Conservation (phyloP, 2,113 vertebrate genomes). For the Phoenicopterus ruber region DNA sequence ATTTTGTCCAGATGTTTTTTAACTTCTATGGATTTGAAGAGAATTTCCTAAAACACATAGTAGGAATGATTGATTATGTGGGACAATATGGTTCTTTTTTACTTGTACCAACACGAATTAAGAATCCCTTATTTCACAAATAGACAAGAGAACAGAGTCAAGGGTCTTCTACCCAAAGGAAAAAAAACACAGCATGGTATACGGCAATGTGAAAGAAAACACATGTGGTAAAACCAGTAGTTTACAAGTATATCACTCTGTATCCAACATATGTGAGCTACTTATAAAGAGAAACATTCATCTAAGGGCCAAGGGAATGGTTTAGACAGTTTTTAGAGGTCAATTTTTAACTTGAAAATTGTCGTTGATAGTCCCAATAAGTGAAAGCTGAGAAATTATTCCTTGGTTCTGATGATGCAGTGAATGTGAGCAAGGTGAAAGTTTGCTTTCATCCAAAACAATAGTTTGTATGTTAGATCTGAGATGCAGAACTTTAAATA, state of each 20-base stretch:
- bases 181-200: not conserved
- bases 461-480: not conserved
- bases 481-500: not conserved
- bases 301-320: not conserved
- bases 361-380: not conserved
- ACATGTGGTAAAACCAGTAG: not conserved
- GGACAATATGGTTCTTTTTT: not conserved
- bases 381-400: not conserved
- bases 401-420: not conserved
- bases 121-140: not conserved
- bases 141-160: not conserved
- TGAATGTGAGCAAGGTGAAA: not conserved
- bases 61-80: not conserved
- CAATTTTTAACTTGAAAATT: not conserved
- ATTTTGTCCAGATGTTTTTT: not conserved
- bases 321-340: not conserved
- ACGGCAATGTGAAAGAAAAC: not conserved
- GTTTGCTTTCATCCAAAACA: not conserved
- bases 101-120: not conserved
- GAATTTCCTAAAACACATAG: not conserved
- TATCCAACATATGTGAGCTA: not conserved
- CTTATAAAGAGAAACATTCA: not conserved
- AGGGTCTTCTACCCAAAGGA: not conserved
- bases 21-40: not conserved
- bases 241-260: not conserved